phyloP scores from a whole-genome alignment of 2,888 invertebrate genomes.

The Tachystola acroxantha region DNA sequence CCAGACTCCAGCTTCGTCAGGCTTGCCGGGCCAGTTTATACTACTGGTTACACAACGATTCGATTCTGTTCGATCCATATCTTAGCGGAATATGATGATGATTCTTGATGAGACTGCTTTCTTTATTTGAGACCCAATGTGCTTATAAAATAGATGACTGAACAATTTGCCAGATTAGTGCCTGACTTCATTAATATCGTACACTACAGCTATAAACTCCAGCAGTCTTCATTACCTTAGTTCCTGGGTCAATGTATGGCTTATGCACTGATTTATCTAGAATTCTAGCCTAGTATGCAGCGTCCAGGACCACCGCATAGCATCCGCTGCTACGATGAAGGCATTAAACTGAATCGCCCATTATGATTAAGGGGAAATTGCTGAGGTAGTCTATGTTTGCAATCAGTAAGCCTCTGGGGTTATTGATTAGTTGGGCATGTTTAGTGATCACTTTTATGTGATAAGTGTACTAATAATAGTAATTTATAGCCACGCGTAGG shows the following conservation, averaged over 20 bases:
- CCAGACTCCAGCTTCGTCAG: too few species aligned
- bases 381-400: constrained; percentile 53
- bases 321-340: constrained; percentile 64
- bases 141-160: too few species aligned
- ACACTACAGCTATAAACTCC: not conserved
- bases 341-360: constrained; percentile 66
- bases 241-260: constrained; percentile 1
- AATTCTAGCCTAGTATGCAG: too few species aligned
- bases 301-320: constrained; percentile 29
- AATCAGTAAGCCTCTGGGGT: constrained; percentile 52
- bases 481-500: too few species aligned
- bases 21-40: too few species aligned
- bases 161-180: too few species aligned
- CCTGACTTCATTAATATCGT: too few species aligned
- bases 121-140: too few species aligned
- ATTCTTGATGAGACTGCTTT: too few species aligned
- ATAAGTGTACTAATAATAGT: constrained; percentile 38
- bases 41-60: too few species aligned
- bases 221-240: not conserved
- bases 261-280: constrained; percentile 4
- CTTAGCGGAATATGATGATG: too few species aligned
- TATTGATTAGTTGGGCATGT: constrained; percentile 56
- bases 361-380: constrained; percentile 64
- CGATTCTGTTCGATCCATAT: too few species aligned
- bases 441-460: constrained; percentile 34